Base-by-base conservation (phyloP, 2,888 invertebrate genomes). In the Nowickia ferox region DNA sequence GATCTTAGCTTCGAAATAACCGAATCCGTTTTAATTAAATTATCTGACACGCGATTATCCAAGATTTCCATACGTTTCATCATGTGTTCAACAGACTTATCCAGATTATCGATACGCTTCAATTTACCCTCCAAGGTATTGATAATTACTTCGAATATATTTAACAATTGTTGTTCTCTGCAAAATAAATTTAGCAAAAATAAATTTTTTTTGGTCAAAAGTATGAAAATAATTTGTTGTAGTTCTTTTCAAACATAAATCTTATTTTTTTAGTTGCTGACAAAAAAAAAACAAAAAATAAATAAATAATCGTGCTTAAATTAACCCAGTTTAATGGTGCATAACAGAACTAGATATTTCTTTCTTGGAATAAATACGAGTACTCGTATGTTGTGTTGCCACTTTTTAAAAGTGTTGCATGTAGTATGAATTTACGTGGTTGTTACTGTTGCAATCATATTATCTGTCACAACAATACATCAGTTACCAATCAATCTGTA, bases 101-200 rank as follows among this genome's bases (percentile, higher is more conserved):
- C 97, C 80, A 97, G 93, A 92, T 97, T 97, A 90, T 97, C 97
- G 91, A 97, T 97, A 88, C 97, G 94, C 91, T 97, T 97, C 15
- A 97, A 93, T 93, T 97, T 97, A 8, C 97, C 96, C 92, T 97
- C 97, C 89, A 97, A 93, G 40, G 97, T 97, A 89, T 97, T 96
- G 83, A 97, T 97, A 88, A 98, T 97, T 76, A 97, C 97, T 93
- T 97, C 97, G 93, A 97, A 97, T 77, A 97, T 96, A 92, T 96
- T 96, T 93, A 97, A 96, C 87, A 97, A 94, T 92, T 97, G 97
- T 92, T 97, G 96, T 93, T 97, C 97, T 93, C 97, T 97, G 96
- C 30, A 81, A 76, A 61, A 30, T 11, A 74, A 68, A 59, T 17
- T 40, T 4, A 19, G 44, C 4, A 59, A 48, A 74, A 38, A 71